Evolutionary conservation across 2,888 invertebrate species (phyloP).

Genomic region (Apodemia mormo): DNA sequence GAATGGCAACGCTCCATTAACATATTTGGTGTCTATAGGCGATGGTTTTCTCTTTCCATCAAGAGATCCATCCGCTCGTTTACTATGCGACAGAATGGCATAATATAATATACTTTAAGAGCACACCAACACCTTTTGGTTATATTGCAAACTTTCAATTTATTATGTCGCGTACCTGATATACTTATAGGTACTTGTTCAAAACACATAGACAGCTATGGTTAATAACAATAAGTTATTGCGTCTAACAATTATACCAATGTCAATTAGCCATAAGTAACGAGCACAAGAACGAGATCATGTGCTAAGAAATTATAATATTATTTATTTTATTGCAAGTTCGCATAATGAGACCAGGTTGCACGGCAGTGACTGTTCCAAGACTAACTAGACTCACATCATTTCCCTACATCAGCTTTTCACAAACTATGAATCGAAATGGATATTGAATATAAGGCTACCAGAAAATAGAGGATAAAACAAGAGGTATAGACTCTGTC

Average conservation of each 20-base stretch:
- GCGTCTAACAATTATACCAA: constrained; percentile 13
- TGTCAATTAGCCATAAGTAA: constrained; percentile 11
- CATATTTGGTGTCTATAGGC: too few species aligned
- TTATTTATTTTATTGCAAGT: constrained; percentile 13
- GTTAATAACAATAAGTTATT: constrained; percentile 1
- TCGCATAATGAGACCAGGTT: not conserved
- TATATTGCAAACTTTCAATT: not conserved
- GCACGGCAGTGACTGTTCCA: not conserved
- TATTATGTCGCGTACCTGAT: not conserved
- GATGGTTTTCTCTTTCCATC: too few species aligned
- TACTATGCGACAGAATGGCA: too few species aligned
- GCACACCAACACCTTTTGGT: too few species aligned
- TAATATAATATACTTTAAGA: too few species aligned
- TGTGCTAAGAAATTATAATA: constrained; percentile 2
- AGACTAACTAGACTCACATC: not conserved
- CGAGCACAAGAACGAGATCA: not conserved
- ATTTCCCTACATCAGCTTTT: not conserved
- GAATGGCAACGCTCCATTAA: too few species aligned
- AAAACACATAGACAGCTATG: constrained; percentile 10
- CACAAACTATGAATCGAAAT: not conserved
- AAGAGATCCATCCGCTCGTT: too few species aligned
- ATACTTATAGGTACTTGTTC: constrained; percentile 7
- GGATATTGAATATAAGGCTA: not conserved
- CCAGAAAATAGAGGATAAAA: not conserved
- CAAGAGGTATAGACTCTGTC: too few species aligned